These are phyloP conservation scores for Sciurus niger DNA, from an alignment of 2,113 vertebrate genomes.

Conservation along the genomic window DNA sequence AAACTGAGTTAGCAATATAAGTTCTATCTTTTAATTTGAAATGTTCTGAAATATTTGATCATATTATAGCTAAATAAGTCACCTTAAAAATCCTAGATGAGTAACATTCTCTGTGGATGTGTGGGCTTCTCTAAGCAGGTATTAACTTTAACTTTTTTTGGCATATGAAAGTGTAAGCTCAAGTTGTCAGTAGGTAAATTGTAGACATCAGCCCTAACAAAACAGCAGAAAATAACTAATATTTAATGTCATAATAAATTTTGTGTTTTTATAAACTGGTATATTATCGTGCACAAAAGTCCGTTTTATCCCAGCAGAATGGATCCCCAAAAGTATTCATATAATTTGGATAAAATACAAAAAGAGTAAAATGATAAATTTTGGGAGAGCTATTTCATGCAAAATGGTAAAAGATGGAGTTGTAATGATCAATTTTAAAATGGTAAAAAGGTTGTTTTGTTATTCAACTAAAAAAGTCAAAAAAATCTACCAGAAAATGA, in stretches of 20 bases:
- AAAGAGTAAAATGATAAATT: constrained; percentile 50
- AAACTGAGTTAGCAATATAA: background rate
- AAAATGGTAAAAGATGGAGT: constrained; percentile 56
- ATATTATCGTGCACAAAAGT: background rate
- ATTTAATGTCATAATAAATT: background rate
- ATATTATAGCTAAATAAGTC: background rate
- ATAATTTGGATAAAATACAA: constrained; percentile 49
- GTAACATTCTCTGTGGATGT: background rate
- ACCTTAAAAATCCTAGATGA: background rate
- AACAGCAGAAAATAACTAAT: background rate
- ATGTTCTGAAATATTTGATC: background rate
- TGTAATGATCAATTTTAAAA: constrained; percentile 33
- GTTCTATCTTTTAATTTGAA: background rate
- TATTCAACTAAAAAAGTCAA: constrained; percentile 31
- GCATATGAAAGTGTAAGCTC: background rate
- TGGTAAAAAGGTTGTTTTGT: background rate
- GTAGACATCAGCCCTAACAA: background rate
- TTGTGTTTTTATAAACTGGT: background rate
- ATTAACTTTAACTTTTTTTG: background rate
- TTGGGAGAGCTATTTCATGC: background rate
- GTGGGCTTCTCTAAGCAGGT: background rate
- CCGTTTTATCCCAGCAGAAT: background rate
- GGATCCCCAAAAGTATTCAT: background rate
- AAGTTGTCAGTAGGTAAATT: background rate
- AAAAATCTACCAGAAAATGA: constrained; percentile 60